A percentile compares a stretch with the other conserved stretches of the same genome.
Evolutionary conservation across 2,113 vertebrate species (phyloP).

Genomic region (Rissa tridactyla): DNA sequence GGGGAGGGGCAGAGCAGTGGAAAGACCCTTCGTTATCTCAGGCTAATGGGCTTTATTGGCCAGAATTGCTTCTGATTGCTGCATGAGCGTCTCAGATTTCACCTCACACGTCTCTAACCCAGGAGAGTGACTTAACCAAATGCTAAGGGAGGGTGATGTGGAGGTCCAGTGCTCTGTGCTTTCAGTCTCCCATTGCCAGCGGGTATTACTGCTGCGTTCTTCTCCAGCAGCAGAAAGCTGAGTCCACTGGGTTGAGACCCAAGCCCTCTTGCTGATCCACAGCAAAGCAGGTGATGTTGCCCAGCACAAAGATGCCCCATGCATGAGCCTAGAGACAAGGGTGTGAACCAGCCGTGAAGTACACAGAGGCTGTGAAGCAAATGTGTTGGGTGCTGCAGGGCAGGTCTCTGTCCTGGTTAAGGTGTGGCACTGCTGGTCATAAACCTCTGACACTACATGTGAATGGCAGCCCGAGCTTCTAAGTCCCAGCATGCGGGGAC

Average conservation of each 20-base stretch:
- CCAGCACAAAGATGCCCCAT: background rate
- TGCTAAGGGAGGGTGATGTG: background rate
- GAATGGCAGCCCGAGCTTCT: background rate
- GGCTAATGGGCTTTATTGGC: background rate
- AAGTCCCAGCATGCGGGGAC: background rate
- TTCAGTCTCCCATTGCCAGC: background rate
- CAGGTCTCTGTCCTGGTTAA: background rate
- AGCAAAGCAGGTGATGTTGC: background rate
- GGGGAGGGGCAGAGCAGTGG: background rate
- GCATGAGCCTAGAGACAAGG: background rate
- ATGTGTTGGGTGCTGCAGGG: background rate
- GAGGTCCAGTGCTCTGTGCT: background rate
- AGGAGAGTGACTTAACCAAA: background rate
- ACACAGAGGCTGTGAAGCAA: background rate
- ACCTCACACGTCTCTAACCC: background rate
- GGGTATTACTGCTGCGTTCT: background rate
- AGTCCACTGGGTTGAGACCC: background rate
- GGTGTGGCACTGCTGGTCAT: background rate
- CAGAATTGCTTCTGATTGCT: background rate
- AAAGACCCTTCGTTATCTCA: background rate
- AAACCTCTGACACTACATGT: background rate
- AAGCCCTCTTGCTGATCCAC: background rate
- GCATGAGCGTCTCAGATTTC: background rate
- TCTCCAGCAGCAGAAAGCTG: background rate
- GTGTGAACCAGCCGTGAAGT: rapidly evolving